Evolutionary conservation across 2,797 vertebrate genomes (phyloP).

Genomic region (Alectoris magna): DNA sequence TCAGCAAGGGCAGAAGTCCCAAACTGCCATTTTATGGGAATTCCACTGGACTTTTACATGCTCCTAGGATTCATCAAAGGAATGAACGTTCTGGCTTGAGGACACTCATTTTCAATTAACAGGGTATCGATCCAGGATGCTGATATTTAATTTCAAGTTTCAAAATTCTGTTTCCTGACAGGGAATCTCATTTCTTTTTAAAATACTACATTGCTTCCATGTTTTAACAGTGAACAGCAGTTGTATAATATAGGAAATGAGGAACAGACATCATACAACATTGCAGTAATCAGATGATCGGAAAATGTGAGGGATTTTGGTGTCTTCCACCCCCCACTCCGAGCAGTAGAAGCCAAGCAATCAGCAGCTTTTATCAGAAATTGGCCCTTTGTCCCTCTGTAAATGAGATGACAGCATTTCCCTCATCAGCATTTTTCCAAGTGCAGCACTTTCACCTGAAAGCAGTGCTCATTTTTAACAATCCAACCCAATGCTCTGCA

Average conservation of each 20-base stretch:
- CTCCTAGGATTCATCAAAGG: not conserved
- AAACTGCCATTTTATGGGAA: not conserved
- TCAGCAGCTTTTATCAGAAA: not conserved
- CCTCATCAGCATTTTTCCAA: not conserved
- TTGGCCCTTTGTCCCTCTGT: not conserved
- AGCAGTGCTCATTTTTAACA: not conserved
- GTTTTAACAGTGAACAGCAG: not conserved
- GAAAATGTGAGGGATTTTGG: not conserved
- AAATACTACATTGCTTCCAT: not conserved
- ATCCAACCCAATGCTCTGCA: not conserved
- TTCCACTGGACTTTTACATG: not conserved
- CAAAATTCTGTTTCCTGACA: not conserved
- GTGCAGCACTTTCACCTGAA: not conserved
- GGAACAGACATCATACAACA: not conserved
- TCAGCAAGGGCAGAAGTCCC: not conserved
- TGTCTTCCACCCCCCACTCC: not conserved
- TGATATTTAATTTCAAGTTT: not conserved
- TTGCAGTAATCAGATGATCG: not conserved
- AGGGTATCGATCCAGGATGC: not conserved
- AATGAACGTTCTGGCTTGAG: not conserved
- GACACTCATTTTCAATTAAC: not conserved
- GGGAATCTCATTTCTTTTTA: not conserved
- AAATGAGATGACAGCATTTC: not conserved
- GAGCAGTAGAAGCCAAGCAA: not conserved
- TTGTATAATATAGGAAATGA: not conserved